Evolutionary conservation across 2,888 invertebrate species (phyloP), one percentile per base, ranked within the genome.

Genomic region (Helobdella robusta): DNA sequence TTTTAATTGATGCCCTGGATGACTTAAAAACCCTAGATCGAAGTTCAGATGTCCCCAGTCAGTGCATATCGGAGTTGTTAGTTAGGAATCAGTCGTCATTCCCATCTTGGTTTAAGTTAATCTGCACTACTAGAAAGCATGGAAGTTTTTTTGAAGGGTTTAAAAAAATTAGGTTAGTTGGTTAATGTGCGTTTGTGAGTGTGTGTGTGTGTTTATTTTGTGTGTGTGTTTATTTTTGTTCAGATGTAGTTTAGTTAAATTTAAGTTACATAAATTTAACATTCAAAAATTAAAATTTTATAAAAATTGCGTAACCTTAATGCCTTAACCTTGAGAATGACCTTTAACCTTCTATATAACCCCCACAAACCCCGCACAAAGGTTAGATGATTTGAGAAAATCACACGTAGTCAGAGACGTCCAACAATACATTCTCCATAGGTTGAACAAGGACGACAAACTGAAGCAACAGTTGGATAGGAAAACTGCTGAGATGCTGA

Each of bases 401-500:
- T 76, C 79, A 0, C 79, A 82, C 71, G 93, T 95, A 6, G 89
- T 94, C 0, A 86, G 91, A 5, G 95, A 95, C 77, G 91, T 94
- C 0, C 94, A 95, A 78, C 88, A 94, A 74, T 95, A 94, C 76
- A 94, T 95, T 67, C 84, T 95, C 18, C 77, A 77, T 70, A 82
- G 94, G 0, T 81, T 95, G 46, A 93, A 94, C 76, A 87, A 88
- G 6, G 93, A 95, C 75, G 90, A 91, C 25, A 85, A 88, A 32
- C 83, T 94, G 15, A 83, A 90, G 46, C 89, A 90, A 68, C 91
- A 93, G 74, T 87, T 94, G 68, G 91, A 89, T 54, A 83, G 88
- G 66, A 89, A 90, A 75, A 93, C 93, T 0, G 94, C 94, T 0
- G 93, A 94, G 71, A 92, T 93, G 80, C 81, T 95, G 2, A 94